Evolutionary conservation across 2,797 vertebrate species (phyloP), one percentile per base, ranked within the genome.

Genomic region (Holocentrus rufus): DNA sequence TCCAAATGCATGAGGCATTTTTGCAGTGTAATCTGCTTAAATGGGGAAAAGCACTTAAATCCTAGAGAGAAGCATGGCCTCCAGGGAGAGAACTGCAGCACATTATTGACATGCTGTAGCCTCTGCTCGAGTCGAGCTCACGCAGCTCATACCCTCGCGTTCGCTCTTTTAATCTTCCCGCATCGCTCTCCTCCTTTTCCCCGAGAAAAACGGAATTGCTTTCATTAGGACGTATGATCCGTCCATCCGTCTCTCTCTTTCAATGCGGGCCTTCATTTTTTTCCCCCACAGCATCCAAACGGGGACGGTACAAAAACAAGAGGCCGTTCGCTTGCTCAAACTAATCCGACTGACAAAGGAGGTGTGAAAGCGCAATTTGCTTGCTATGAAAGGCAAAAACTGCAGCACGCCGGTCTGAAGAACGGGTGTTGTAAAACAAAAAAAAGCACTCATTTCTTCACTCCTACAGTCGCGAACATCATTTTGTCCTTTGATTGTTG

Each of bases 21-120:
- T 54, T 74, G 47, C 65, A 13, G 57, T 22, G 58, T 85, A 86
- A 90, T 86, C 78, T 82, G 75, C 80, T 86, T 88, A 79, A 86
- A 87, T 15, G n/a, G 58, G 58, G 55, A 53, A 79, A 77, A 79
- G 76, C 52, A 81, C 72, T 79, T 66, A 44, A 80, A 67, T 76
- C 65, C 50, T 50, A 55, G 60, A 81, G 54, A 77, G 72, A 70
- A 74, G 66, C n/a, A 47, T 36, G 42, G 49, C 47, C 44, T 65
- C 14, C 1, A 8, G 50, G 58, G 42, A 55, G 53, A 62, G n/a
- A 46, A 39, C 36, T 15, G 65, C 39, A 63, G 20, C 1, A 36
- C 2, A 22, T 47, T 71, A n/a, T 17, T 39, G 52, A 44, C 36
- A 25, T 5, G 31, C 20, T 10, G n/a, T 34, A 42, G 50, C 31